These are phyloP conservation scores for Eurytemora carolleeae DNA, from an alignment of 1,140 invertebrate species.

Conservation along the genomic window DNA sequence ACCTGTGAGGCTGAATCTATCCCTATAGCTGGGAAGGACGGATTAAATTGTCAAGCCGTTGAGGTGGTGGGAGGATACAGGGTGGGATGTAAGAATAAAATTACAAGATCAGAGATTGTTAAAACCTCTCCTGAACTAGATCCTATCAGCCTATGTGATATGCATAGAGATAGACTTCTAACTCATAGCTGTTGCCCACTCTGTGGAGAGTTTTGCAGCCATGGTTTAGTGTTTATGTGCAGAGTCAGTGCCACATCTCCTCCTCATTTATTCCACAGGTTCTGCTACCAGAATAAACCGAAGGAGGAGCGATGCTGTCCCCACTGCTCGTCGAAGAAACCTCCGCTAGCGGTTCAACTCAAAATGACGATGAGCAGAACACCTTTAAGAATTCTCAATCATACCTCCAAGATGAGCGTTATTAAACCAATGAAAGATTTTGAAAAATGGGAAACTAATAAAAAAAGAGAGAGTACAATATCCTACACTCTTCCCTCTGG, in stretches of 20 bases:
- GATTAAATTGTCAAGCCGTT: neutral
- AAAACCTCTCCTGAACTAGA: neutral
- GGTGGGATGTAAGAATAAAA: neutral
- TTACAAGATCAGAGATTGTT: neutral
- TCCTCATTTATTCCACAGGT: slow-evolving; percentile 16
- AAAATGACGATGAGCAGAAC: slow-evolving; percentile 12
- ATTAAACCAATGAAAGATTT: slow-evolving; percentile 1
- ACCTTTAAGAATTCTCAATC: slow-evolving; percentile 11
- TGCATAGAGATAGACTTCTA: slow-evolving; percentile 50
- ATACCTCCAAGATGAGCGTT: slow-evolving; percentile 11
- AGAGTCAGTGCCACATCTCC: slow-evolving; percentile 1
- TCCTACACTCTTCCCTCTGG: slow-evolving; percentile 21
- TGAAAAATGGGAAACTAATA: neutral
- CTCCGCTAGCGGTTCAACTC: slow-evolving; percentile 9
- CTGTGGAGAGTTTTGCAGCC: slow-evolving; percentile 75
- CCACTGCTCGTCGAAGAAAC: slow-evolving; percentile 11
- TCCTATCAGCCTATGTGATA: slow-evolving; percentile 39
- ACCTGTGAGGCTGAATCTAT: neutral
- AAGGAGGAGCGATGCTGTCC: neutral
- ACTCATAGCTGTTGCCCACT: slow-evolving; percentile 71
- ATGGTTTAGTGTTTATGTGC: slow-evolving; percentile 33
- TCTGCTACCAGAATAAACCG: slow-evolving; percentile 6
- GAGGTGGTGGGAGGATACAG: neutral
- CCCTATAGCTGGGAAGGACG: neutral
- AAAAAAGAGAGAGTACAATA: slow-evolving; percentile 1